Percentiles rank a stretch among this genome's conserved stretches.
phyloP scores from a whole-genome alignment of 1,140 invertebrate genomes.

The Armadillidium nasatum region DNA sequence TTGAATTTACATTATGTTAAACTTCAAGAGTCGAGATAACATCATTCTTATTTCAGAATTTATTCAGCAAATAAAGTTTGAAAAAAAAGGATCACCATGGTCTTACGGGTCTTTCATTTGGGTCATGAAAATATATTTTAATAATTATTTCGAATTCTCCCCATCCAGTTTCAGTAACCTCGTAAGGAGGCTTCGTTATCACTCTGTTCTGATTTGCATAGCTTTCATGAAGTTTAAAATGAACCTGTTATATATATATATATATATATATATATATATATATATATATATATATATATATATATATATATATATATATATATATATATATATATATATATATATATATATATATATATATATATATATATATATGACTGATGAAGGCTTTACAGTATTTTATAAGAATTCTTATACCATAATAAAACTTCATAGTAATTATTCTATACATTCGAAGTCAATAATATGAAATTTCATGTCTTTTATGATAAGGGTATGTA shows the following conservation, averaged over 20 bases:
- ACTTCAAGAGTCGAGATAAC: background rate
- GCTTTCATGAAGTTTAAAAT: conserved; percentile 54
- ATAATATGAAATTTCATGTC: too few relatives aligned
- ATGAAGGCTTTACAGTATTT: too few relatives aligned
- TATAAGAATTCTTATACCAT: too few relatives aligned
- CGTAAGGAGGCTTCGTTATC: conserved; percentile 90
- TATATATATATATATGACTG: background rate
- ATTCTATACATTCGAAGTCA: too few relatives aligned
- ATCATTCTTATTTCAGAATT: background rate
- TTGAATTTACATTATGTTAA: background rate
- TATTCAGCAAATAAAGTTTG: background rate
- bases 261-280: too few relatives aligned
- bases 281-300: too few relatives aligned
- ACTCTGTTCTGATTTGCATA: conserved; percentile 92
- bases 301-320: too few relatives aligned
- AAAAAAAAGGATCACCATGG: conserved; percentile 26
- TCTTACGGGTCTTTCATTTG: conserved; percentile 87
- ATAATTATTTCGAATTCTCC: conserved; percentile 99
- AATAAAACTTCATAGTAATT: too few relatives aligned
- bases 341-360: background rate
- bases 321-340: too few relatives aligned
- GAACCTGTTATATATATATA: conserved; percentile 28
- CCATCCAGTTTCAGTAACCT: conserved; percentile 98
- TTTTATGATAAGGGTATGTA: too few relatives aligned
- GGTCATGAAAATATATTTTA: conserved; percentile 96